A percentile compares a stretch with the other conserved stretches of the same genome.
Evolutionary conservation across 2,888 invertebrate genomes (phyloP).

Genomic region (Xanthia togata): DNA sequence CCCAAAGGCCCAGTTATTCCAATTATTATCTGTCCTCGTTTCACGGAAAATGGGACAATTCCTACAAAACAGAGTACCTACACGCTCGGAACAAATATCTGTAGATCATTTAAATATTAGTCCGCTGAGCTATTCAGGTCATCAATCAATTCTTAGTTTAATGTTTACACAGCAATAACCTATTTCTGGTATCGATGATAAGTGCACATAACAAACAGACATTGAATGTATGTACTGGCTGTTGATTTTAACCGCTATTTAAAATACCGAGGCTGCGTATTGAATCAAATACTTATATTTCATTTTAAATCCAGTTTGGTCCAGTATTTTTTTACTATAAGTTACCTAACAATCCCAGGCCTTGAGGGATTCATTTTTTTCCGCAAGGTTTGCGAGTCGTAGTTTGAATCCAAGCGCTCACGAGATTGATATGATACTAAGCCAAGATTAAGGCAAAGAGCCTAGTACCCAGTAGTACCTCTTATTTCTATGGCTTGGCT

Average conservation of each 20-base stretch:
- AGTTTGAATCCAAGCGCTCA: neutral
- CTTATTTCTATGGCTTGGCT: neutral
- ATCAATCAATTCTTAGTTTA: constrained; percentile 8
- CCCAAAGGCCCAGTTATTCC: neutral
- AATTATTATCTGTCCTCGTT: neutral
- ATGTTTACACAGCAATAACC: constrained; percentile 22
- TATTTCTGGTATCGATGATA: constrained; percentile 22
- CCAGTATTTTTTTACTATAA: neutral
- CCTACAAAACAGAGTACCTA: neutral
- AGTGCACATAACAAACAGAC: constrained; percentile 11
- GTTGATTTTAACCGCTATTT: neutral
- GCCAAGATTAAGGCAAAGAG: neutral
- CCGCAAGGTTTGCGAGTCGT: neutral
- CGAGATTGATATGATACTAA: neutral
- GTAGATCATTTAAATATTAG: constrained; percentile 9
- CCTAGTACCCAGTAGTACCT: neutral
- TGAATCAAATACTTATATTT: too few species aligned
- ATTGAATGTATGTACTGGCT: neutral
- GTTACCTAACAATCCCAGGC: neutral
- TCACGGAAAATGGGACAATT: neutral
- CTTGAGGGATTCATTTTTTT: too few species aligned
- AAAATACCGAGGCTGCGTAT: neutral
- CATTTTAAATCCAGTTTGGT: neutral
- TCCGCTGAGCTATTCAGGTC: neutral
- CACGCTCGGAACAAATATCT: neutral